Evolutionary conservation across 1,140 invertebrate genomes (phyloP).

Genomic region (Heliconius melpomene): DNA sequence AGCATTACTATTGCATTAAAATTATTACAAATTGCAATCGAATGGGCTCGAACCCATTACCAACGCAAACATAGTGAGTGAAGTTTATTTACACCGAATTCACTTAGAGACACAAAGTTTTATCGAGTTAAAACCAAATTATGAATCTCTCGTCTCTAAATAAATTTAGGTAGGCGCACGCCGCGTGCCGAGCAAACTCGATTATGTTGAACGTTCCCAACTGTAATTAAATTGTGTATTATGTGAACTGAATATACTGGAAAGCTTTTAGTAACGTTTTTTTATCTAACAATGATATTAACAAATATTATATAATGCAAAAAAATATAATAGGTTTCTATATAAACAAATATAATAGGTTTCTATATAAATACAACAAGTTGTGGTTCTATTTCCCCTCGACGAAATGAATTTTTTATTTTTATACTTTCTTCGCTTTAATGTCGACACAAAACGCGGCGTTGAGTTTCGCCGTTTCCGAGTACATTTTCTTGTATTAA

Average conservation of each 20-base stretch:
- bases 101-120: constrained; percentile 51
- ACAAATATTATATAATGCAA: neutral
- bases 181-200: constrained; percentile 28
- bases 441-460: no score
- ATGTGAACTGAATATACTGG: constrained; percentile 26
- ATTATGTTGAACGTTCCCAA: constrained; percentile 35
- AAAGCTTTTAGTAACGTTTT: neutral
- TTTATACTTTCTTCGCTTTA: no score
- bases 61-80: constrained; percentile 52
- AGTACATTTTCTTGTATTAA: no score
- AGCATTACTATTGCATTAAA: constrained; percentile 67
- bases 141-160: constrained; percentile 57
- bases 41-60: constrained; percentile 69
- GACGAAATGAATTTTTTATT: no score
- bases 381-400: no score
- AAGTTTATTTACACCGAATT: constrained; percentile 58
- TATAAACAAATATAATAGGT: no score
- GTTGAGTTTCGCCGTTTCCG: no score
- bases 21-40: constrained; percentile 74
- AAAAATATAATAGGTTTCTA: no score
- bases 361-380: no score
- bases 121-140: constrained; percentile 68
- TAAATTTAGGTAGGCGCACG: constrained; percentile 48
- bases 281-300: neutral
- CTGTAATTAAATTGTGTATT: constrained; percentile 34